Percentiles rank a stretch among this genome's conserved stretches.
Evolutionary conservation across 92 coral and sea anemone species (phyloP).

Genomic region (Hydrozoanthus gracilis): DNA sequence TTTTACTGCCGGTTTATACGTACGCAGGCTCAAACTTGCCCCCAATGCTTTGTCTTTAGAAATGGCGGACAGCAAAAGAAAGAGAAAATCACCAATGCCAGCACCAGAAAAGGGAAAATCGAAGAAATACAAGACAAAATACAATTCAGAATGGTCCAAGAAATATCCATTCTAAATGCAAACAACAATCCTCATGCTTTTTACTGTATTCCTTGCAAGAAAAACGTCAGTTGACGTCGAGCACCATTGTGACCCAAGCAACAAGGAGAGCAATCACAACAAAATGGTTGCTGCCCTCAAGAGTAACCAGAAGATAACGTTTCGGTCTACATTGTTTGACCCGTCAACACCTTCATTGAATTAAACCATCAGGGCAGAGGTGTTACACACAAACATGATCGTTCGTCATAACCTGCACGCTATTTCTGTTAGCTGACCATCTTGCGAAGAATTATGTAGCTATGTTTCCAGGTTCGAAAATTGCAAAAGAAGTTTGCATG

Average conservation of each 20-base stretch:
- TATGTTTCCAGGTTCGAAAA: constrained; percentile 30
- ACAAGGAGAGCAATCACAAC: constrained; percentile 40
- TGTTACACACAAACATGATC: constrained; percentile 40
- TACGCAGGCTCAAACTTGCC: constrained; percentile 17
- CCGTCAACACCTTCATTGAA: constrained; percentile 34
- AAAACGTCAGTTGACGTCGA: constrained; percentile 34
- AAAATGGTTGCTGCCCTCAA: constrained; percentile 42
- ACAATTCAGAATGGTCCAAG: constrained; percentile 51
- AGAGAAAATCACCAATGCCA: neutral
- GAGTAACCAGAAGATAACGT: constrained; percentile 32
- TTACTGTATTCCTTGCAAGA: constrained; percentile 49
- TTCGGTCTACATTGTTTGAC: constrained; percentile 3
- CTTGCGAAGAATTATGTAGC: neutral
- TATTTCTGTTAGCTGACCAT: neutral
- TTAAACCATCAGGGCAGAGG: constrained; percentile 41
- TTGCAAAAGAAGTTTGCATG: constrained; percentile 41
- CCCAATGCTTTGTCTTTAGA: neutral
- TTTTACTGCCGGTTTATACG: neutral
- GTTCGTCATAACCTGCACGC: constrained; percentile 45
- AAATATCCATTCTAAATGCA: constrained; percentile 36
- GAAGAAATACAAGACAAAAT: constrained; percentile 29
- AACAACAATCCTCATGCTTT: constrained; percentile 39
- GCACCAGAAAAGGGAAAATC: constrained; percentile 13
- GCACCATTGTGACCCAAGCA: constrained; percentile 31
- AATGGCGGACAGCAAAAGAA: too few species aligned